Evolutionary conservation across 2,888 invertebrate species (phyloP), one percentile per base, ranked within the genome.

Genomic region (Standfussiana lucernea): DNA sequence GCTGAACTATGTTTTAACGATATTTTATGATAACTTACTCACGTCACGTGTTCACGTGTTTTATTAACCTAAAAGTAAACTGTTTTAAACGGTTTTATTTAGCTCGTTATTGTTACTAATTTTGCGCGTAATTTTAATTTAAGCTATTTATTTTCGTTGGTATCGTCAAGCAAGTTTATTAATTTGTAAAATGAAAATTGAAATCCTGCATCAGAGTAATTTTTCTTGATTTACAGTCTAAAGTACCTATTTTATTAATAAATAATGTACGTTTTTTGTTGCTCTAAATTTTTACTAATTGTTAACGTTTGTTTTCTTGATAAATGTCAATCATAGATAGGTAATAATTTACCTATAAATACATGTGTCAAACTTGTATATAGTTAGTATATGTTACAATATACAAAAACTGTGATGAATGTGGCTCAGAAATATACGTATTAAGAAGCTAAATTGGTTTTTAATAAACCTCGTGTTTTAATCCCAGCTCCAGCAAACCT

Each of bases 391-490:
- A 62, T 80, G 79, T 80, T 84, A 84, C 28, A 86, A 42, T 85
- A 92, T 93, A 94, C 92, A 90, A 93, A 94, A 95, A 92, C 95
- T 95, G 95, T 95, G 95, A 95, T 95, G 93, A 93, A 93, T 94
- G 94, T 94, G 93, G 93, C 94, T 95, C 94, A 94, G 91, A 91
- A 93, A 93, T 94, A 93, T 84, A 86, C 80, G 79, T 81, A 74
- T 70, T 88, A 84, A 72, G 79, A 64, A 75, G 73, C 37, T 28
- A 53, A 59, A 21, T 84, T 47, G 24, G 15, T 45, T 65, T 37
- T 83, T 15, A n/a, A n/a, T 18, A 47, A 32, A 10, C 45, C 21
- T 45, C 24, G 24, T 21, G 7, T 47, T 75, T 37, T 32, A 45
- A 13, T 77, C 13, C 13, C 28, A 56, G 28, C 28, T 28, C 28